A percentile compares a stretch with the other conserved stretches of the same genome.
Evolutionary conservation across 2,888 invertebrate genomes (phyloP).

Genomic region (Erannis defoliaria): DNA sequence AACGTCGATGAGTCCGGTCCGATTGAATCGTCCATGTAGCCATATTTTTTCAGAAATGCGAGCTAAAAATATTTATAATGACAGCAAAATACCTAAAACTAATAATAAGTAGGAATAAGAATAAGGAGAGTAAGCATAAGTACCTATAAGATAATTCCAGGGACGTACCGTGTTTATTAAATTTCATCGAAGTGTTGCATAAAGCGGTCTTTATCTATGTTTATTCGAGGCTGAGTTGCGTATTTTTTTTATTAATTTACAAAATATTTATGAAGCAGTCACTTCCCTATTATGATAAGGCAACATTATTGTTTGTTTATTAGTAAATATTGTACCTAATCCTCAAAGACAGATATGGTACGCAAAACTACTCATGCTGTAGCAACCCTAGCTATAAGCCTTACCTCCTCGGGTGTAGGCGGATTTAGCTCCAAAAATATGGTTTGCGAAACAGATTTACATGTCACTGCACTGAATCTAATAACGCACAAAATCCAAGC

Average conservation of each 20-base stretch:
- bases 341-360: too few relatives aligned
- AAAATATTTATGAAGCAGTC: too few relatives aligned
- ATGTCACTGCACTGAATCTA: constrained; percentile 50
- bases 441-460: constrained; percentile 50
- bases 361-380: too few relatives aligned
- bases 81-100: too few relatives aligned
- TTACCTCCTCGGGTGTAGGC: constrained; percentile 70
- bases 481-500: constrained; percentile 49
- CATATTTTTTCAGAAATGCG: constrained; percentile 89
- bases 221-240: neutral
- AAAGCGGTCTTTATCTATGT: too few relatives aligned
- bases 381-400: constrained; percentile 26
- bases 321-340: too few relatives aligned
- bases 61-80: constrained; percentile 71
- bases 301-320: too few relatives aligned
- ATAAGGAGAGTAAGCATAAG: too few relatives aligned
- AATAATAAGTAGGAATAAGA: too few relatives aligned
- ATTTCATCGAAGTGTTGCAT: neutral
- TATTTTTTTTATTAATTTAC: too few relatives aligned
- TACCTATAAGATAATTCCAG: too few relatives aligned
- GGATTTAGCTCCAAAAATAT: constrained; percentile 66
- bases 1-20: constrained; percentile 69
- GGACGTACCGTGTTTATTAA: neutral
- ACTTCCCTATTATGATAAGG: too few relatives aligned
- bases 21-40: constrained; percentile 87